Evolutionary conservation across 2,113 vertebrate species (phyloP).

Genomic region (Campylomormyrus tamandua): DNA sequence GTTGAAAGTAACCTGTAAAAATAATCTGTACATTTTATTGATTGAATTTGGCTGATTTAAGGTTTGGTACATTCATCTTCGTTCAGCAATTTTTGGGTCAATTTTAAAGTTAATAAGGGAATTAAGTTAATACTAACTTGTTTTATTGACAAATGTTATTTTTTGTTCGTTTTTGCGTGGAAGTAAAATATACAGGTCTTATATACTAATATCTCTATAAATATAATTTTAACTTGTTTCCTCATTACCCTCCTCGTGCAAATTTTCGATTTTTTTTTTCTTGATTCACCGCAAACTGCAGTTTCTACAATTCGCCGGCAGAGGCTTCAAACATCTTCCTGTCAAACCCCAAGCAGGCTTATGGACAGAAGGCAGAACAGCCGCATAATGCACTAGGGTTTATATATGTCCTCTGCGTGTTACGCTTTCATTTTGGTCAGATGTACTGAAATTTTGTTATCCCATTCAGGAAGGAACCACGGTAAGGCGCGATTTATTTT

Average conservation of each 20-base stretch:
- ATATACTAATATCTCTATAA: background rate
- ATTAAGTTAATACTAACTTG: background rate
- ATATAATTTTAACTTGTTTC: background rate
- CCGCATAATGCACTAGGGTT: background rate
- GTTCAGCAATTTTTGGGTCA: background rate
- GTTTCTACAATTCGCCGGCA: background rate
- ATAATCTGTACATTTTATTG: background rate
- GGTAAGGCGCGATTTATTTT: conserved; percentile 8
- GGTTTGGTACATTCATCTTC: background rate
- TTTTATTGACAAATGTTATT: background rate
- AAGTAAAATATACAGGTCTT: background rate
- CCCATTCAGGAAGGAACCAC: background rate
- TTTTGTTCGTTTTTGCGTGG: background rate
- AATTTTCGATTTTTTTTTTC: background rate
- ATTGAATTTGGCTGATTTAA: background rate
- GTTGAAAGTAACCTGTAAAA: background rate
- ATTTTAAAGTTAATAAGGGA: background rate
- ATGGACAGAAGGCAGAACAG: background rate
- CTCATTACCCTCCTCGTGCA: background rate
- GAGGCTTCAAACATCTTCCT: background rate
- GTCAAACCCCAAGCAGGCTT: background rate
- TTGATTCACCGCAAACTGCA: background rate
- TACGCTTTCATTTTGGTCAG: background rate
- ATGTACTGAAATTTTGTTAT: background rate
- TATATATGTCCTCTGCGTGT: background rate